phyloP scores from a whole-genome alignment of 2,113 vertebrate genomes.

The Stigmatopora nigra region DNA sequence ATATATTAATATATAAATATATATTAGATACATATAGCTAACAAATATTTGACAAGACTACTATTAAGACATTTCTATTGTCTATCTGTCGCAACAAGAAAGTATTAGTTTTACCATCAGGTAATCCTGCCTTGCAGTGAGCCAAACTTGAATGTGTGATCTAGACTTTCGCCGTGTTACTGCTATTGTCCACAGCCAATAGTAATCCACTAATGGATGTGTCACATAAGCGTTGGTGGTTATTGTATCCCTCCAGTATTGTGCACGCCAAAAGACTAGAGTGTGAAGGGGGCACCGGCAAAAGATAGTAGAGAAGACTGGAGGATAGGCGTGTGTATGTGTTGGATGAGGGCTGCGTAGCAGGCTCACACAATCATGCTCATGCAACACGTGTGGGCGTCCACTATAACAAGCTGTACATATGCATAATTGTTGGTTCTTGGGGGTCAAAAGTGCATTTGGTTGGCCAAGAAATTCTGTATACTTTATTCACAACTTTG shows the following conservation, averaged over 20 bases:
- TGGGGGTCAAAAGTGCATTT: neutral
- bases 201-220: slow-evolving; percentile 37
- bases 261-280: slow-evolving; percentile 46
- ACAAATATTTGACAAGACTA: no score
- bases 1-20: no score
- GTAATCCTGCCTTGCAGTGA: slow-evolving; percentile 1
- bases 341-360: slow-evolving; percentile 26
- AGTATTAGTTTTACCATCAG: slow-evolving; percentile 31
- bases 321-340: slow-evolving; percentile 12
- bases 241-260: slow-evolving; percentile 50
- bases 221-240: slow-evolving; percentile 56
- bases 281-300: slow-evolving; percentile 14
- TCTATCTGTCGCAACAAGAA: slow-evolving; percentile 11
- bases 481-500: neutral
- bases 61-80: neutral
- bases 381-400: slow-evolving; percentile 34
- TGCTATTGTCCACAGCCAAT: slow-evolving; percentile 34
- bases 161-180: slow-evolving; percentile 21
- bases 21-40: no score
- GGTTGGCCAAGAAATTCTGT: slow-evolving; percentile 3
- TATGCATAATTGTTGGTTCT: slow-evolving; percentile 19
- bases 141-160: slow-evolving; percentile 15
- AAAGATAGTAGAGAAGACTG: slow-evolving; percentile 34
- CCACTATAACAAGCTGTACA: neutral
- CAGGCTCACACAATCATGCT: slow-evolving; percentile 31